Percentiles rank a stretch among this genome's conserved stretches.
phyloP scores from a whole-genome alignment of 2,888 invertebrate genomes.

The Dimorphilus gyrociliatus region DNA sequence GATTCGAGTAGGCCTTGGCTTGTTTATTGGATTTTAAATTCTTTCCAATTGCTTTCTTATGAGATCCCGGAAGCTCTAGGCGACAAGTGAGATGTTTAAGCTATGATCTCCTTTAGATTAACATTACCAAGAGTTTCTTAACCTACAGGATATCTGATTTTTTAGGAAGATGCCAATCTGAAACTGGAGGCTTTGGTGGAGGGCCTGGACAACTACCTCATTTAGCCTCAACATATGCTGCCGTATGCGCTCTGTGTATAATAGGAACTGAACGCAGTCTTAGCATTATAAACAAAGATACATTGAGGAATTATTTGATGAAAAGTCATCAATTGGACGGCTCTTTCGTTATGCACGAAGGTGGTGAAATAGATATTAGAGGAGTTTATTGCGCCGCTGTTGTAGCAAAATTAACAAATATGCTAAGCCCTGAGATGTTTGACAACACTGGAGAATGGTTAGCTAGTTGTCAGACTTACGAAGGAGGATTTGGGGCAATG shows the following conservation, averaged over 20 bases:
- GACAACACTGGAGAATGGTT: slow-evolving; percentile 84
- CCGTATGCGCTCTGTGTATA: slow-evolving; percentile 75
- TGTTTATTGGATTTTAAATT: slow-evolving; percentile 88
- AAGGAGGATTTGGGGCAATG: slow-evolving; percentile 88
- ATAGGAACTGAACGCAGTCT: slow-evolving; percentile 49
- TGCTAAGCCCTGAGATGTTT: slow-evolving; percentile 55
- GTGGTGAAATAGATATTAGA: slow-evolving; percentile 81
- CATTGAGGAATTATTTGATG: slow-evolving; percentile 58
- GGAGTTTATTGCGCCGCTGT: slow-evolving; percentile 92
- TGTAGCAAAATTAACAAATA: slow-evolving; percentile 68
- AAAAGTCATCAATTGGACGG: slow-evolving; percentile 64
- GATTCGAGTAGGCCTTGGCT: slow-evolving; percentile 94
- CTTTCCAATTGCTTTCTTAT: slow-evolving; percentile 58
- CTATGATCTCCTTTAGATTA: background rate
- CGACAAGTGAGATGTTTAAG: slow-evolving; percentile 19
- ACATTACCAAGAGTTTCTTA: background rate
- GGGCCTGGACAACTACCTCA: slow-evolving; percentile 84
- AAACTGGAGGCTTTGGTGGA: slow-evolving; percentile 47
- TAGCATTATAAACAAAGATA: slow-evolving; percentile 40
- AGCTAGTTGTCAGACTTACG: slow-evolving; percentile 83
- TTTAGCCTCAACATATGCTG: slow-evolving; percentile 91
- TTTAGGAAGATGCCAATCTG: background rate
- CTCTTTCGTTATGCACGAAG: slow-evolving; percentile 74
- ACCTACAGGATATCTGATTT: background rate
- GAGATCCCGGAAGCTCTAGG: slow-evolving; percentile 42